phyloP scores from a whole-genome alignment of 1,140 invertebrate genomes.

The Propsilocerus akamusi region DNA sequence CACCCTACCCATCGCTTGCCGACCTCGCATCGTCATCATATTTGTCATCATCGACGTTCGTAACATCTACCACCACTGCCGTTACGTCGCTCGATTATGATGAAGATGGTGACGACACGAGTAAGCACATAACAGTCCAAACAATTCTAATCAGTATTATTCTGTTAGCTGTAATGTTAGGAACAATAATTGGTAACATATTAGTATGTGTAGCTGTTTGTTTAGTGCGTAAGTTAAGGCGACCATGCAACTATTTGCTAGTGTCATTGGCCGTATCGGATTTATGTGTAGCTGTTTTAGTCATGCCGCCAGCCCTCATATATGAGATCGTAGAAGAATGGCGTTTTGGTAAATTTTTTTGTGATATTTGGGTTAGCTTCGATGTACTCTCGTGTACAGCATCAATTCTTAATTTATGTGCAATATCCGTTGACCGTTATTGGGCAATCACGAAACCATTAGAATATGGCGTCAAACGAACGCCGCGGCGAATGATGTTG shows the following conservation, averaged over 20 bases:
- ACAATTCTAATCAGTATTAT: conserved; percentile 50
- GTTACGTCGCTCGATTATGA: not conserved
- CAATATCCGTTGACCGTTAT: conserved; percentile 77
- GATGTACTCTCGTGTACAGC: conserved; percentile 70
- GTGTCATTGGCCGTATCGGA: conserved; percentile 79
- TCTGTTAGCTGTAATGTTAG: conserved; percentile 54
- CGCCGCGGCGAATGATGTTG: conserved; percentile 61
- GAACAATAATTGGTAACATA: conserved; percentile 74
- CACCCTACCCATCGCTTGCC: not conserved
- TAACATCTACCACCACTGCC: not conserved
- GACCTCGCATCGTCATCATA: not conserved
- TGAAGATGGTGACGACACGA: conserved; percentile 9
- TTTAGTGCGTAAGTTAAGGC: conserved; percentile 66
- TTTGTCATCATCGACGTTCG: not conserved
- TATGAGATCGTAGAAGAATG: conserved; percentile 66
- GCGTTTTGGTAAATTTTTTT: conserved; percentile 66
- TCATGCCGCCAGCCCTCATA: conserved; percentile 71
- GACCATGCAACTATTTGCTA: conserved; percentile 72
- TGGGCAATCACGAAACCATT: conserved; percentile 82
- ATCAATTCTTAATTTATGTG: conserved; percentile 80
- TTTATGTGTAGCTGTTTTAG: conserved; percentile 62
- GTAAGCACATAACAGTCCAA: conserved; percentile 26
- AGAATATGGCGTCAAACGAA: conserved; percentile 74
- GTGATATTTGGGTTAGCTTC: conserved; percentile 72
- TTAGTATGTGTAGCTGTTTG: conserved; percentile 77